phyloP scores from a whole-genome alignment of 2,113 vertebrate species.

The Lamprotornis superbus region DNA sequence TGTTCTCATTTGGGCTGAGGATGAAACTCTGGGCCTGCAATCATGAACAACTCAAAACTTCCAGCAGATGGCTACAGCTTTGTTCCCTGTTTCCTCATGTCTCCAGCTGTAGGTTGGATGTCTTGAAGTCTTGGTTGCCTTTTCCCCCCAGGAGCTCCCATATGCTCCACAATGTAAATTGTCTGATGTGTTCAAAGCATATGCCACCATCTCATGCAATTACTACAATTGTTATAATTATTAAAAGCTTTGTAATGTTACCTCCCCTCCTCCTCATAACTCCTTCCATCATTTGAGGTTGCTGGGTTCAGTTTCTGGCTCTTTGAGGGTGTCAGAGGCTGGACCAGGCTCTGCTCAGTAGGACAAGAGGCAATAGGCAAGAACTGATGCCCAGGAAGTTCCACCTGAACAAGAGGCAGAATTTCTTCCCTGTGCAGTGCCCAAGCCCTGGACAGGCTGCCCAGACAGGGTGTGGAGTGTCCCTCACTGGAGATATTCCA shows the following conservation, averaged over 20 bases:
- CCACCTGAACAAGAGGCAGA: neutral
- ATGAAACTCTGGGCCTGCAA: neutral
- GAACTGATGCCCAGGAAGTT: neutral
- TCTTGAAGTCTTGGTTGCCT: neutral
- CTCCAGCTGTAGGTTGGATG: neutral
- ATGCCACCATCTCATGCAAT: neutral
- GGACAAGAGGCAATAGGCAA: neutral
- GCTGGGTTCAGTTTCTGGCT: neutral
- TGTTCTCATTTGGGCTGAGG: neutral
- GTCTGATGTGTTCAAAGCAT: neutral
- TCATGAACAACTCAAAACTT: neutral
- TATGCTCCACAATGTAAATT: neutral
- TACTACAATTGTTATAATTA: neutral
- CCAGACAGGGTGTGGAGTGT: neutral
- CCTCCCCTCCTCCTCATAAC: neutral
- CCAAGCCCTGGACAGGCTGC: neutral
- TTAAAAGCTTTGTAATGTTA: neutral
- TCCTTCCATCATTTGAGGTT: neutral
- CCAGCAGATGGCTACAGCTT: neutral
- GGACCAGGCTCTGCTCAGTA: neutral
- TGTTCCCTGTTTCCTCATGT: neutral
- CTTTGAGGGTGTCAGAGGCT: neutral
- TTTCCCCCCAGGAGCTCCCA: neutral
- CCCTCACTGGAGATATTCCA: neutral
- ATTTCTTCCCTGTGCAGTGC: neutral